Conservation (phyloP, 2,888 invertebrate species). For the Drosophila robusta region DNA sequence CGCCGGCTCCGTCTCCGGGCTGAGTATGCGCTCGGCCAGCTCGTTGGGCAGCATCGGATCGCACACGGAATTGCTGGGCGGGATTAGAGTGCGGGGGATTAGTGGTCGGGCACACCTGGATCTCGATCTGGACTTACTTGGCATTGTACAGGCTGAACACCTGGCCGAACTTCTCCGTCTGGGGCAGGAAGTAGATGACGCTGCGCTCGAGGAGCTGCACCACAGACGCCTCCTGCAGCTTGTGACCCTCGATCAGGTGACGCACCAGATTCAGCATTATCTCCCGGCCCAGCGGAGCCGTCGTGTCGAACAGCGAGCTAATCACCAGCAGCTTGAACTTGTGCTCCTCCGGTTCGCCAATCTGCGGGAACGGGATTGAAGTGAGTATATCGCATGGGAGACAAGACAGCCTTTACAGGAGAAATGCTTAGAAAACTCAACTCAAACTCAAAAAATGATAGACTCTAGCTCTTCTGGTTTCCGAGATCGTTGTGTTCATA, state of each 20-base stretch:
- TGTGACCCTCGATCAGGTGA: slow-evolving; percentile 91
- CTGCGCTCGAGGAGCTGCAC: slow-evolving; percentile 88
- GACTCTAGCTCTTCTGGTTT: too few species aligned
- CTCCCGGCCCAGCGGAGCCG: slow-evolving; percentile 94
- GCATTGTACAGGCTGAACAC: slow-evolving; percentile 74
- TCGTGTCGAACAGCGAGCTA: slow-evolving; percentile 91
- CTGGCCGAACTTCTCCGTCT: slow-evolving; percentile 80
- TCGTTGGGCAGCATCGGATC: slow-evolving; percentile 85
- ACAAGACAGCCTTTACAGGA: too few species aligned
- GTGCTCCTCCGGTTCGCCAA: slow-evolving; percentile 91
- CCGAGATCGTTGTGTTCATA: too few species aligned
- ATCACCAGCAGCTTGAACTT: slow-evolving; percentile 94
- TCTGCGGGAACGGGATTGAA: slow-evolving; percentile 84
- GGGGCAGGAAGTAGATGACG: slow-evolving; percentile 92
- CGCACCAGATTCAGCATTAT: slow-evolving; percentile 92
- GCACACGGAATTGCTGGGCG: slow-evolving; percentile 79
- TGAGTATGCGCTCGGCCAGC: slow-evolving; percentile 89
- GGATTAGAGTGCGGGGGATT: too few species aligned
- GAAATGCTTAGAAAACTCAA: too few species aligned
- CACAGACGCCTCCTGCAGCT: slow-evolving; percentile 89
- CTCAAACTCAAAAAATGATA: too few species aligned
- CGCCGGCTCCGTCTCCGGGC: slow-evolving; percentile 75
- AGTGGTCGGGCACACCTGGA: slow-evolving; percentile 41
- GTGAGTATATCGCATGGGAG: too few species aligned
- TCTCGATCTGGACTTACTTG: too few species aligned